phyloP scores from a whole-genome alignment of 53 echinoderm and acorn worm species.

The Zoroaster sp. region DNA sequence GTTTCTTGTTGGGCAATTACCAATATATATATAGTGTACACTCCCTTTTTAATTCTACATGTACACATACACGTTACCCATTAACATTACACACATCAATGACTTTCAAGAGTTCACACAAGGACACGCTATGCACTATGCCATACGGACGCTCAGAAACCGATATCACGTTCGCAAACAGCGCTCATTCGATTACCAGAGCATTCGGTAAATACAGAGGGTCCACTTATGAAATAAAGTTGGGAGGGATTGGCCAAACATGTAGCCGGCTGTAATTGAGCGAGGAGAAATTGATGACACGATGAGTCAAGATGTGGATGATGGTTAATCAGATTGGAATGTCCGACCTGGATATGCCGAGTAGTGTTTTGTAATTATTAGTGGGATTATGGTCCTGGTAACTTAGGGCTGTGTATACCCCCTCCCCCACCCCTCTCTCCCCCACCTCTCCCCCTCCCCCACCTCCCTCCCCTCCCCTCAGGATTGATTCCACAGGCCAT shows the following conservation, averaged over 20 bases:
- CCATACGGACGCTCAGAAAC: background rate
- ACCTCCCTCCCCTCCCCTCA: too few species aligned
- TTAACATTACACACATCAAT: background rate
- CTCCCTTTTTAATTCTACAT: too few species aligned
- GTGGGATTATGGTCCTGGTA: too few species aligned
- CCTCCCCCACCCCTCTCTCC: too few species aligned
- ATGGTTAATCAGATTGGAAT: background rate
- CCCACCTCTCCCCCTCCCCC: too few species aligned
- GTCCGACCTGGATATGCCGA: background rate
- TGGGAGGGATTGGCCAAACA: background rate
- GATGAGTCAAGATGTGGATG: background rate
- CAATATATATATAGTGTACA: too few species aligned
- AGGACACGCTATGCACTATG: slow-evolving; percentile 37
- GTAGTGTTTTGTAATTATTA: too few species aligned
- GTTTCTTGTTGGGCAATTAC: too few species aligned
- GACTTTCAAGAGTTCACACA: background rate
- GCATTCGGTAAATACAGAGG: slow-evolving; percentile 24
- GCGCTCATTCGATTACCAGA: slow-evolving; percentile 36
- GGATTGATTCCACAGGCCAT: too few species aligned
- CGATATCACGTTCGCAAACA: slow-evolving; percentile 26
- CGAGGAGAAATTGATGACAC: background rate
- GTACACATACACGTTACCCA: too few species aligned
- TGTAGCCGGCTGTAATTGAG: background rate
- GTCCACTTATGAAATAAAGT: background rate
- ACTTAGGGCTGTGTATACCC: too few species aligned